Evolutionary conservation across 1,140 invertebrate genomes (phyloP).

Genomic region (Holcopasites calliopsidis): DNA sequence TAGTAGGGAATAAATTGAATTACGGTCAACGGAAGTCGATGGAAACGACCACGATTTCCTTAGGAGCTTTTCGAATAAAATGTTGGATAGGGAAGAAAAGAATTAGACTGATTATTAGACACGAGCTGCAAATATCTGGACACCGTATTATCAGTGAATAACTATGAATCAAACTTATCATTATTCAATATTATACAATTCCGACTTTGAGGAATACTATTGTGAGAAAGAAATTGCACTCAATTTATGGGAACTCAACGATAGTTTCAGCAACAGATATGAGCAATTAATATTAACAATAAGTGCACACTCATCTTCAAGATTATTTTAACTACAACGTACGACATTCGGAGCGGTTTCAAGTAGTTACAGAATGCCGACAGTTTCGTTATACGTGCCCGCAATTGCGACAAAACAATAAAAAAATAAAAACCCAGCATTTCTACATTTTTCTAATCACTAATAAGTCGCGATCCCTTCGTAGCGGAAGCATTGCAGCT

Average conservation of each 20-base stretch:
- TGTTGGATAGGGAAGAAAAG: no score
- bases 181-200: no score
- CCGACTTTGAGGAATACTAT: no score
- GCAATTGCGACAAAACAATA: no score
- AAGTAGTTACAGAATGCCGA: background rate
- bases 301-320: background rate
- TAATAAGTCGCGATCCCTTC: background rate
- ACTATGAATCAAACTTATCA: no score
- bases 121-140: no score
- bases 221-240: no score
- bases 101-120: background rate
- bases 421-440: no score
- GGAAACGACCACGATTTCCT: background rate
- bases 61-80: background rate
- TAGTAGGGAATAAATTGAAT: conserved; percentile 35
- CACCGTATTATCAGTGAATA: no score
- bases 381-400: background rate
- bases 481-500: background rate
- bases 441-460: no score
- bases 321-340: background rate
- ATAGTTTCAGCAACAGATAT: background rate
- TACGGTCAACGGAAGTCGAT: conserved; percentile 14
- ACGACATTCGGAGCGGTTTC: background rate
- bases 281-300: background rate
- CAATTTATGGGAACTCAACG: no score